A percentile compares a stretch with the other conserved stretches of the same genome.
These are phyloP conservation scores for Formicarius rufipectus DNA, from an alignment of 2,113 vertebrate genomes.

Conservation along the genomic window DNA sequence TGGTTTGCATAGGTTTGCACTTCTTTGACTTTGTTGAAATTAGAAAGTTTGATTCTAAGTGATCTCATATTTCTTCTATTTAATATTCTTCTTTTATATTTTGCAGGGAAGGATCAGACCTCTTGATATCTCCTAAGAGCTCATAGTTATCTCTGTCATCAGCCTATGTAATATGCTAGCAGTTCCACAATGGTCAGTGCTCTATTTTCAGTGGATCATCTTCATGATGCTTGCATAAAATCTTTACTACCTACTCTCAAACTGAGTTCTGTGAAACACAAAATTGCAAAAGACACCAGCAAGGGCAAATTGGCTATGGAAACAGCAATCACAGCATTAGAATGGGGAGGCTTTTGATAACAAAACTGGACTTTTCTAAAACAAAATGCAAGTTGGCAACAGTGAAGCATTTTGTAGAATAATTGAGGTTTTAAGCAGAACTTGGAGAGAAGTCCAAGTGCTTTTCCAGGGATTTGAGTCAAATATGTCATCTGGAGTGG, in stretches of 20 bases:
- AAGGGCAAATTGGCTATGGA: fast-evolving
- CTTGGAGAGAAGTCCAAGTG: background rate
- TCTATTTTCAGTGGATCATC: background rate
- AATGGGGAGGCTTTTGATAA: background rate
- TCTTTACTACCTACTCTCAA: background rate
- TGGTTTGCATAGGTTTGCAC: background rate
- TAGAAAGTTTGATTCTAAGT: background rate
- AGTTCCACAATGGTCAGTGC: background rate
- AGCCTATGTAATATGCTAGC: background rate
- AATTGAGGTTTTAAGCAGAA: background rate
- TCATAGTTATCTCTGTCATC: background rate
- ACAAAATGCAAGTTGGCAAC: background rate
- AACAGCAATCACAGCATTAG: background rate
- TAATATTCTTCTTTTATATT: background rate
- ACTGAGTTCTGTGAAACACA: background rate
- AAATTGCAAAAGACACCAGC: background rate
- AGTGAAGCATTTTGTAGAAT: background rate
- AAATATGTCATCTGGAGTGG: slow-evolving; percentile 4
- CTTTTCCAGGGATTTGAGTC: slow-evolving; percentile 22
- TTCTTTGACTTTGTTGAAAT: background rate
- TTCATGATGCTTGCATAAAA: background rate
- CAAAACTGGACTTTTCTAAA: background rate
- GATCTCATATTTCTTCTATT: background rate
- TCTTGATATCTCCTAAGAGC: background rate
- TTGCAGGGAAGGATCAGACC: background rate